Base-by-base conservation (phyloP, 2,797 vertebrate genomes). In the Danio tinwini region DNA sequence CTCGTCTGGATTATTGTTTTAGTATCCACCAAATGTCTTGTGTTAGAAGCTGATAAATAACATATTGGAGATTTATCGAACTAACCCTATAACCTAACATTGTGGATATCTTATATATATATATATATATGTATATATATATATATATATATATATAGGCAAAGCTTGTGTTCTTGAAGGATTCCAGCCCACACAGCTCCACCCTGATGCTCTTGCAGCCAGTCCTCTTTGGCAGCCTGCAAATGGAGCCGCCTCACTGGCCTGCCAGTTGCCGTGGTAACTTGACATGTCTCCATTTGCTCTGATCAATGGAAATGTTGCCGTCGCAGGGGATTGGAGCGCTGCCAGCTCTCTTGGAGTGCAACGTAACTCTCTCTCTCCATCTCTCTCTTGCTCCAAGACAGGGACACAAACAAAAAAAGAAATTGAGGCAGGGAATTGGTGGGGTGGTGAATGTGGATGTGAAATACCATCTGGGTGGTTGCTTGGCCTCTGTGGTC, bases 181-280 rank as follows among this genome's bases (percentile, higher is more conserved):
- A 53, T 62, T 69, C 5, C 39, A 62, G 44, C 69, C 59, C 69
- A 65, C 68, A 49, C 68, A 67, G 19, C 68, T 56, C 62, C 52
- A 78, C 68, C 61, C 75, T 77, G 68, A 53, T 62, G 45, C 50
- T 50, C 74, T 47, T 47, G 44, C 74, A 75, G 19, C 58, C 74
- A 65, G 29, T 71, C 62, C 72, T 68, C 64, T 55, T 53, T 52
- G 49, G 40, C 84, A 64, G 68, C 77, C 64, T 72, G 64, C 77
- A 55, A 50, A 65, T 67, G 74, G 64, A 62, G 63, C 49, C 53
- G 42, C 76, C 52, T 79, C 9, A 59, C 79, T 64, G 58, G 74
- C 76, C 81, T 86, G 76, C 77, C 76, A 83, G 88, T 89, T 89
- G 83, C 87, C 85, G 72, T 87, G 86, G 88, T 81, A 86, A 89